Percentiles rank a stretch among this genome's conserved stretches.
Conservation (phyloP, 2,888 invertebrate species). For the Aphidius colemani region DNA sequence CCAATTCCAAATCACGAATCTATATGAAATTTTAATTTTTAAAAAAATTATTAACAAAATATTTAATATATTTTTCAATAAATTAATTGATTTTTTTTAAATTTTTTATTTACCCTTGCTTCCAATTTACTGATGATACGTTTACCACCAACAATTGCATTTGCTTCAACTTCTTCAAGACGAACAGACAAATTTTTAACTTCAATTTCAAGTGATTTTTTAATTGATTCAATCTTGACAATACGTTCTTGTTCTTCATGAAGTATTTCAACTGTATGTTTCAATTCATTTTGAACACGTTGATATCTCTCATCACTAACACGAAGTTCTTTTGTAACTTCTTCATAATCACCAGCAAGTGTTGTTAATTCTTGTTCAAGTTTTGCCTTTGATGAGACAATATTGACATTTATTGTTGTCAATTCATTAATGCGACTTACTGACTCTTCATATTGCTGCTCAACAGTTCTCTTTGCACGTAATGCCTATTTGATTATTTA, state of each 20-base stretch:
- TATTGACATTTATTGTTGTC: slow-evolving; percentile 92
- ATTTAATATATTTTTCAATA: neutral
- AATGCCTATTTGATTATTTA: slow-evolving; percentile 68
- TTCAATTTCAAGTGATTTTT: slow-evolving; percentile 96
- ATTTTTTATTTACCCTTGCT: slow-evolving; percentile 66
- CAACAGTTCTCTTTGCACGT: slow-evolving; percentile 88
- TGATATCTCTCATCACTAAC: slow-evolving; percentile 94
- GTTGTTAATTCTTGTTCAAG: slow-evolving; percentile 91
- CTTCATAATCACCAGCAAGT: slow-evolving; percentile 95
- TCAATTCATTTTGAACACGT: slow-evolving; percentile 88
- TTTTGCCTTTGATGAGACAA: slow-evolving; percentile 92
- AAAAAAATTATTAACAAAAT: too few species aligned
- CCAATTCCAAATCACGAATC: slow-evolving; percentile 92
- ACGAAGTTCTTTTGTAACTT: slow-evolving; percentile 93
- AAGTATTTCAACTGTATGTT: slow-evolving; percentile 90
- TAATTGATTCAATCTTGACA: slow-evolving; percentile 95
- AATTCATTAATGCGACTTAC: slow-evolving; percentile 91
- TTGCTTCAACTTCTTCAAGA: slow-evolving; percentile 95
- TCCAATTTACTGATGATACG: slow-evolving; percentile 98
- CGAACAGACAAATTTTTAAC: slow-evolving; percentile 93
- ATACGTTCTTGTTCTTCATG: slow-evolving; percentile 97
- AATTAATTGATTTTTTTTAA: too few species aligned
- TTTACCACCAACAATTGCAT: slow-evolving; percentile 94
- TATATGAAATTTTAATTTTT: slow-evolving; percentile 45
- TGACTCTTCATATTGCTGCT: slow-evolving; percentile 89